Conservation (phyloP, 2,888 invertebrate species). For the Hirtodrosophila cameraria region DNA sequence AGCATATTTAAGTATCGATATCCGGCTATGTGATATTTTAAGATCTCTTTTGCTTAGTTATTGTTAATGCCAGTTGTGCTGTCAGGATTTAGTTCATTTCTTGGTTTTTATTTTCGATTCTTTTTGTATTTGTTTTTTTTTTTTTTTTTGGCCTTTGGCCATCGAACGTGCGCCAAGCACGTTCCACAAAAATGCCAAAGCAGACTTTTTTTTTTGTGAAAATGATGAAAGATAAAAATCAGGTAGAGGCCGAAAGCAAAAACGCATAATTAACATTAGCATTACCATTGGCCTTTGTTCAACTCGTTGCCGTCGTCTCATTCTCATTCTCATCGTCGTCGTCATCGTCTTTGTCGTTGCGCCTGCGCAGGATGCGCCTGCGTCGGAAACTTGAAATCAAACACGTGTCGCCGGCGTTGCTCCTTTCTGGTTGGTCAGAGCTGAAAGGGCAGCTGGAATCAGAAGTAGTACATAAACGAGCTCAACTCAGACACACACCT, state of each 20-base stretch:
- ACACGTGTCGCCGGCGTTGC: slow-evolving; percentile 68
- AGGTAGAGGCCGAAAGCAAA: slow-evolving; percentile 60
- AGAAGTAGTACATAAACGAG: slow-evolving; percentile 25
- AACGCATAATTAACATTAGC: slow-evolving; percentile 71
- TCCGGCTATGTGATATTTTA: slow-evolving; percentile 50
- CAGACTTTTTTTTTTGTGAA: slow-evolving; percentile 63
- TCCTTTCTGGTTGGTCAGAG: slow-evolving; percentile 68
- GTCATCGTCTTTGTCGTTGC: slow-evolving; percentile 27
- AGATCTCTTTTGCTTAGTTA: slow-evolving; percentile 32
- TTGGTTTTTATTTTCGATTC: too few relatives aligned
- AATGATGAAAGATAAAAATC: slow-evolving; percentile 67
- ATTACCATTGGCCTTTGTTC: slow-evolving; percentile 48
- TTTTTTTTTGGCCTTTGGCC: slow-evolving; percentile 21
- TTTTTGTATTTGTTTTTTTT: slow-evolving; percentile 3
- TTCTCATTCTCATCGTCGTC: slow-evolving; percentile 3
- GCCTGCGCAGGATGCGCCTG: slow-evolving; percentile 69
- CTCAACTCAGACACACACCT: slow-evolving; percentile 52
- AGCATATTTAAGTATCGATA: slow-evolving; percentile 66
- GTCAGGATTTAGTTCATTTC: slow-evolving; percentile 20
- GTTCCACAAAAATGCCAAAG: slow-evolving; percentile 65
- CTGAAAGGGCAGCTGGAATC: slow-evolving; percentile 53
- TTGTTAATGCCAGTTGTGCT: slow-evolving; percentile 25
- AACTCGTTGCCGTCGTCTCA: slow-evolving; percentile 25
- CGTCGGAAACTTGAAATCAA: slow-evolving; percentile 73
- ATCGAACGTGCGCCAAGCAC: slow-evolving; percentile 71